Percentiles rank a stretch among this genome's conserved stretches.
Evolutionary conservation across 1,140 invertebrate genomes (phyloP).

Genomic region (Drosophila azteca): DNA sequence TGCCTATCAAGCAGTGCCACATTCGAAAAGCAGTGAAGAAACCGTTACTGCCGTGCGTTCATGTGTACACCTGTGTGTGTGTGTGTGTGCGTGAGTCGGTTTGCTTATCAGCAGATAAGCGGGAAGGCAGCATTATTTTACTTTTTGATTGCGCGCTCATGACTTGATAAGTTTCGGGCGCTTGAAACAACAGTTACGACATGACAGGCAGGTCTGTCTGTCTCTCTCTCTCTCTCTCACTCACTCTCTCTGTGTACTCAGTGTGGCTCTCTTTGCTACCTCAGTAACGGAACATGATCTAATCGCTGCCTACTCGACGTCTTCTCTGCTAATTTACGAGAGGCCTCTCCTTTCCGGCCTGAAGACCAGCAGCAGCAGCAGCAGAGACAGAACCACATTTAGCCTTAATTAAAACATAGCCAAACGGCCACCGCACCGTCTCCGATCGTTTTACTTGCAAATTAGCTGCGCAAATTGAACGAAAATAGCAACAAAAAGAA

Average conservation of each 20-base stretch:
- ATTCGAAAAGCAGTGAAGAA: conserved; percentile 9
- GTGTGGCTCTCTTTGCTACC: not conserved
- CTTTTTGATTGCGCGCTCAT: conserved; percentile 56
- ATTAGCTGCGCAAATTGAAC: conserved; percentile 52
- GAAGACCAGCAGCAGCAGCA: too few species aligned
- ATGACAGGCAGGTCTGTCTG: too few species aligned
- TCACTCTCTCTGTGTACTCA: not conserved
- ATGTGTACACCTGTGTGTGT: conserved; percentile 12
- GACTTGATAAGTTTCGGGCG: conserved; percentile 53
- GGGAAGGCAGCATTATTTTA: conserved; percentile 48
- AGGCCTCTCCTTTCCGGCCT: conserved; percentile 29
- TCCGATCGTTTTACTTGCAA: conserved; percentile 69
- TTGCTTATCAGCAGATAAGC: conserved; percentile 66
- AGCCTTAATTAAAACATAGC: conserved; percentile 54
- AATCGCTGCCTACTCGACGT: conserved; percentile 35
- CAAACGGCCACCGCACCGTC: conserved; percentile 9
- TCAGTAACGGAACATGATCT: conserved; percentile 37
- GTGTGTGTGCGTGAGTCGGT: conserved; percentile 42
- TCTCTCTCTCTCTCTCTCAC: too few species aligned
- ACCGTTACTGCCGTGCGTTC: conserved; percentile 3
- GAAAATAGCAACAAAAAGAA: conserved; percentile 41
- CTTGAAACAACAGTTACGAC: conserved; percentile 13
- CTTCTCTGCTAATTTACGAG: conserved; percentile 34
- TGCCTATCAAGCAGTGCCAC: conserved; percentile 43
- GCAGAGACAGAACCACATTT: too few species aligned